Evolutionary conservation across 2,113 vertebrate genomes (phyloP).

Genomic region (Actenoides hombroni): DNA sequence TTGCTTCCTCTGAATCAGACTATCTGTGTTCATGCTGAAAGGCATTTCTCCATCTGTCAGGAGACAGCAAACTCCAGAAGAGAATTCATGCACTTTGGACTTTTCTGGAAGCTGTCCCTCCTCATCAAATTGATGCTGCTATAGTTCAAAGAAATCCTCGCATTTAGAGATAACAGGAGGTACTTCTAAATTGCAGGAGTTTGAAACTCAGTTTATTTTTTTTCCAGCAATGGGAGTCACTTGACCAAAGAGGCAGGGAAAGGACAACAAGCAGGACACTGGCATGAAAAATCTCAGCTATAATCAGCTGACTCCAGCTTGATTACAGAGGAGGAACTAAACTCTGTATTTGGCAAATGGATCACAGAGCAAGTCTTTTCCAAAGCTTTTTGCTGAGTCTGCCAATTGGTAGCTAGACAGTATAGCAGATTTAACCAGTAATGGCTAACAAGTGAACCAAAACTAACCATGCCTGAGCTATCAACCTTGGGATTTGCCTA

Average conservation of each 20-base stretch:
- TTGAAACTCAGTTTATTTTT: not conserved
- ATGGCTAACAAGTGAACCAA: conserved; percentile 34
- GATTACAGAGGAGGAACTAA: conserved; percentile 58
- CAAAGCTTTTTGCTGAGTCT: conserved; percentile 54
- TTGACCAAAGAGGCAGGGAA: conserved; percentile 24
- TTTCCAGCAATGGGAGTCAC: not conserved
- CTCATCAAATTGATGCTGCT: not conserved
- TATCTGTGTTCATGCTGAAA: not conserved
- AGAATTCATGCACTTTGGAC: not conserved
- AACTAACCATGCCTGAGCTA: conserved; percentile 11
- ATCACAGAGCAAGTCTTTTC: conserved; percentile 44
- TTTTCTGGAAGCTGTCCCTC: not conserved
- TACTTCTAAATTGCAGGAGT: not conserved
- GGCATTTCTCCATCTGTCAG: not conserved
- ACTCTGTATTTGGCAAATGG: conserved; percentile 58
- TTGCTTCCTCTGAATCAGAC: conserved; percentile 38
- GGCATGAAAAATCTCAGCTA: conserved; percentile 43
- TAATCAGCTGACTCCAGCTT: conserved; percentile 58
- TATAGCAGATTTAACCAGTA: conserved; percentile 40
- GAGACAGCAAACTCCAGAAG: conserved; percentile 18
- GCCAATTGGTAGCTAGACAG: conserved; percentile 10
- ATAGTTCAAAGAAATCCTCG: conserved; percentile 21
- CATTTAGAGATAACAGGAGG: not conserved
- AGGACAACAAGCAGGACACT: conserved; percentile 23
- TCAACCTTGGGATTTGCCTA: not conserved